Percentiles rank a stretch among this genome's conserved stretches.
Conservation (phyloP, 1,140 invertebrate species). For the Rhynchophorus ferrugineus region DNA sequence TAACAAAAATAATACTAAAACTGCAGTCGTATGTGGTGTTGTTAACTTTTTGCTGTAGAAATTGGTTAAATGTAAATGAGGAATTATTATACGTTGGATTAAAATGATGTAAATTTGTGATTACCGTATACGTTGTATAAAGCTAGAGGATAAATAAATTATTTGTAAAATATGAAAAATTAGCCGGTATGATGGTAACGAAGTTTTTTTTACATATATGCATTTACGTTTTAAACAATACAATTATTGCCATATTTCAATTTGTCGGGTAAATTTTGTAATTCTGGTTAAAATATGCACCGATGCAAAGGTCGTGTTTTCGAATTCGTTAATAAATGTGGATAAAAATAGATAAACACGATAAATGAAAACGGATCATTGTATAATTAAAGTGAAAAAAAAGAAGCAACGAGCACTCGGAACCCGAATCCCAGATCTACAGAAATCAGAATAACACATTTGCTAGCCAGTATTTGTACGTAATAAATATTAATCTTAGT, state of each 20-base stretch:
- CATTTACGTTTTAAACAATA: neutral
- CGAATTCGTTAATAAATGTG: no score
- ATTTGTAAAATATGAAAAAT: constrained; percentile 8
- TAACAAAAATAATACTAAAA: neutral
- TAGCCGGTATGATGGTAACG: neutral
- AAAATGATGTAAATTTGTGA: constrained; percentile 7
- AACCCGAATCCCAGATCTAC: neutral
- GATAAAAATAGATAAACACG: no score
- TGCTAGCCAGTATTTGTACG: constrained; percentile 4
- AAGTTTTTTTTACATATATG: neutral
- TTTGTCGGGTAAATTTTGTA: neutral
- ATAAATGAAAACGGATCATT: no score
- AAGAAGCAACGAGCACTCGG: neutral
- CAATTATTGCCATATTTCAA: neutral
- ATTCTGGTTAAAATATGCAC: neutral
- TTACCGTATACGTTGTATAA: constrained; percentile 6
- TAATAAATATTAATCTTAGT: constrained; percentile 13
- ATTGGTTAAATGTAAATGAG: constrained; percentile 5
- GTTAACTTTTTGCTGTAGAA: constrained; percentile 1
- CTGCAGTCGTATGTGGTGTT: neutral
- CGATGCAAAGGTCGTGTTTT: no score
- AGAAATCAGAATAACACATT: neutral
- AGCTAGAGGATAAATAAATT: constrained; percentile 5
- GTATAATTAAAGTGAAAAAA: no score
- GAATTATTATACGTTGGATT: constrained; percentile 6